These are phyloP conservation scores for Hemistola chrysoprasaria DNA, from an alignment of 2,888 invertebrate species.

Conservation along the genomic window DNA sequence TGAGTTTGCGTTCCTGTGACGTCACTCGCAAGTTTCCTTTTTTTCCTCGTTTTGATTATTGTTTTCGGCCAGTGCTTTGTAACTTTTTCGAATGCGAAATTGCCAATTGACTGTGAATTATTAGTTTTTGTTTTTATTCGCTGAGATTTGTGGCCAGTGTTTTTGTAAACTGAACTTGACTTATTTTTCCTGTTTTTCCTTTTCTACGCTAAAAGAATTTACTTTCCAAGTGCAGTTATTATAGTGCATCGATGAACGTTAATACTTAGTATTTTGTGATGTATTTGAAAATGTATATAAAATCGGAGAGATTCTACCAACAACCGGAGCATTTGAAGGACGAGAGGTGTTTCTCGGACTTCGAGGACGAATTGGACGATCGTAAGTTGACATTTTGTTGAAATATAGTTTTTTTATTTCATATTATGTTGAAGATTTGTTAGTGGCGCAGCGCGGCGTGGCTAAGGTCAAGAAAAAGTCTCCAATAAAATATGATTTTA, in stretches of 20 bases:
- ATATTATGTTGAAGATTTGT: background rate
- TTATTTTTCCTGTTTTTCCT: background rate
- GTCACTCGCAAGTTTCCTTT: conserved; percentile 2
- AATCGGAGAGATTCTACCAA: conserved; percentile 72
- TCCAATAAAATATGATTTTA: too few species aligned
- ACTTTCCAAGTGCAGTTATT: too few species aligned
- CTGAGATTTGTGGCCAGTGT: too few species aligned
- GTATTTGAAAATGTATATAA: conserved; percentile 76
- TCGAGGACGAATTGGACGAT: conserved; percentile 67
- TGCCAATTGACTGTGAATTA: conserved; percentile 3
- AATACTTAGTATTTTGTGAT: conserved; percentile 41
- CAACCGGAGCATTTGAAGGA: conserved; percentile 67
- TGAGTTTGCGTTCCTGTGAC: conserved; percentile 10
- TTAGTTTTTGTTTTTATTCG: background rate
- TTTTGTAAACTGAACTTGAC: background rate
- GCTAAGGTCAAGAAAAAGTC: too few species aligned
- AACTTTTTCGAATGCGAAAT: conserved; percentile 2
- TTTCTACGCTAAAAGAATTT: too few species aligned
- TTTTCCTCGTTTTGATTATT: too few species aligned
- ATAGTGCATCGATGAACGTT: conserved; percentile 21
- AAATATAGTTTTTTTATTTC: background rate
- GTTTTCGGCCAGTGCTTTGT: background rate
- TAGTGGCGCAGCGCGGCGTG: too few species aligned
- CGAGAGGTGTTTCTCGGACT: conserved; percentile 66
- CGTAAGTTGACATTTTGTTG: conserved; percentile 48